Evolutionary conservation across 2,888 invertebrate species (phyloP).

Genomic region (Andrena fulva): DNA sequence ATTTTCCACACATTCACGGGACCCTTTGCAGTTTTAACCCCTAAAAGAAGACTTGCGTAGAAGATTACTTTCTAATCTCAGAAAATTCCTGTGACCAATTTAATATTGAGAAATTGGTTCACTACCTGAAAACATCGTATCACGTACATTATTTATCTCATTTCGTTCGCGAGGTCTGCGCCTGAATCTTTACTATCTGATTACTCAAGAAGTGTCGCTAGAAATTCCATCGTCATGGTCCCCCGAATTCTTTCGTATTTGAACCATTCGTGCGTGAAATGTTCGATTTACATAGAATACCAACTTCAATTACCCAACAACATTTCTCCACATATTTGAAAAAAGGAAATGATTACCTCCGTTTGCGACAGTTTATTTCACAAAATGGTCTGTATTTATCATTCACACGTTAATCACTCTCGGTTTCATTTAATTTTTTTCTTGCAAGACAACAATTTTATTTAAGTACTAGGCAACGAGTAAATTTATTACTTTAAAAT

Average conservation of each 20-base stretch:
- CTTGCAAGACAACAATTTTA: no score
- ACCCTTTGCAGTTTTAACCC: no score
- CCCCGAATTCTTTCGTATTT: conserved; percentile 37
- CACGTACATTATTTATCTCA: not conserved
- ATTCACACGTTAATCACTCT: no score
- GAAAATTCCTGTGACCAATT: no score
- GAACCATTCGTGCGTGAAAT: conserved; percentile 49
- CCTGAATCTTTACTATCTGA: not conserved
- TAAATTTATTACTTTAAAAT: no score
- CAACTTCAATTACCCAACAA: conserved; percentile 58
- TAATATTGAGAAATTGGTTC: no score
- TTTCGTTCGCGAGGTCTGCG: not conserved
- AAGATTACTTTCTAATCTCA: no score
- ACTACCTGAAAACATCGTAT: not conserved
- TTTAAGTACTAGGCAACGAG: no score
- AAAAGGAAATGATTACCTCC: not conserved
- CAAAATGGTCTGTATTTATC: not conserved
- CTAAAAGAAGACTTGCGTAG: no score
- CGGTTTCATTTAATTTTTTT: no score
- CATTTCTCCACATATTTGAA: conserved; percentile 35
- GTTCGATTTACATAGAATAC: conserved; percentile 55
- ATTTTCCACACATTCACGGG: no score
- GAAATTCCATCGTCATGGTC: conserved; percentile 47
- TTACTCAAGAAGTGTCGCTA: conserved; percentile 12
- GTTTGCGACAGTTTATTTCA: not conserved